phyloP scores from a whole-genome alignment of 2,113 vertebrate genomes.

The Phrynosoma blainvillii region DNA sequence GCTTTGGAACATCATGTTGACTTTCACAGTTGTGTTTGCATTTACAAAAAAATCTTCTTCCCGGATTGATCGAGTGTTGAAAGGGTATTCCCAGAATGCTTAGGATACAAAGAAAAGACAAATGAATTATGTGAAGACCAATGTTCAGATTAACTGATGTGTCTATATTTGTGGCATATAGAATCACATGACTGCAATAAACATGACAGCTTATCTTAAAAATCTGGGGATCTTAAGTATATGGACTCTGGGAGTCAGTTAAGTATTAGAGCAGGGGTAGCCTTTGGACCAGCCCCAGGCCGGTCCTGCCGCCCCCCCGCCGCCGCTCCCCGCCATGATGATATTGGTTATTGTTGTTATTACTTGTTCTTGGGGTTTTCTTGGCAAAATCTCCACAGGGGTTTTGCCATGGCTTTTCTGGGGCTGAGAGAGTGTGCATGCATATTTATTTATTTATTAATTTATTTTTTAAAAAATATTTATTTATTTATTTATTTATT shows the following conservation, averaged over 20 bases:
- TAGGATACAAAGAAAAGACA: slow-evolving; percentile 40
- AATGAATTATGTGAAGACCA: not conserved
- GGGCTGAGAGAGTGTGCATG: too few species aligned
- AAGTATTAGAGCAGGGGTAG: too few species aligned
- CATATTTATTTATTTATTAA: too few species aligned
- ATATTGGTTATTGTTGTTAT: too few species aligned
- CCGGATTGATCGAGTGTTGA: slow-evolving; percentile 66
- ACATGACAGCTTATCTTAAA: not conserved
- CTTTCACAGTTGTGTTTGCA: slow-evolving; percentile 42
- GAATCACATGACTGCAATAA: not conserved
- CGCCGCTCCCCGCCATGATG: too few species aligned
- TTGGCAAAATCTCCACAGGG: too few species aligned
- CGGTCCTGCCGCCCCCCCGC: too few species aligned
- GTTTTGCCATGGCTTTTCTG: too few species aligned
- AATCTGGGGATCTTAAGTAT: not conserved
- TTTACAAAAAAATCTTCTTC: slow-evolving; percentile 67
- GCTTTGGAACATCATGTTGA: slow-evolving; percentile 54
- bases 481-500: too few species aligned
- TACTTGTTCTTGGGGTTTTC: too few species aligned
- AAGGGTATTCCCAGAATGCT: slow-evolving; percentile 84
- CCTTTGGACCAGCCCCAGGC: too few species aligned
- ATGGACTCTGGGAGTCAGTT: not conserved
- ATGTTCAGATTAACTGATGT: not conserved
- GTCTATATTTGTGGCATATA: not conserved
- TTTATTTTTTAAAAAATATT: too few species aligned